Evolutionary conservation across 35 echinoderm and acorn worm genomes (phyloP).

Genomic region (Lytechinus pictus): DNA sequence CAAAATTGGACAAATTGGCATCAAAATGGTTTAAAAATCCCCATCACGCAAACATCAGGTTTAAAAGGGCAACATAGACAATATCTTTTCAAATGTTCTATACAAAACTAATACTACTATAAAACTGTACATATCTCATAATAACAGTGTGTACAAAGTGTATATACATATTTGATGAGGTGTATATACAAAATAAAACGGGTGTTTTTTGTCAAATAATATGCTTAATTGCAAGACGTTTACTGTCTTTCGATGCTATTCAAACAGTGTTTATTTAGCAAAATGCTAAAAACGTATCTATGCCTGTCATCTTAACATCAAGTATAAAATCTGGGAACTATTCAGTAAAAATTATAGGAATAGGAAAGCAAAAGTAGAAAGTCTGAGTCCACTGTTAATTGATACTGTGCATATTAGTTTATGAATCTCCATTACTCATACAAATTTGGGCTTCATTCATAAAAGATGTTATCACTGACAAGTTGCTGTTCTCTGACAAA

Average conservation of each 20-base stretch:
- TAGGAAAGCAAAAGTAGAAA: not conserved
- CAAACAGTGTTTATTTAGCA: not conserved
- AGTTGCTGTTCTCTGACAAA: no score
- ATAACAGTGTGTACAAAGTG: not conserved
- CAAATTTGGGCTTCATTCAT: not conserved
- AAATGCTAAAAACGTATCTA: no score
- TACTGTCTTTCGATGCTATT: not conserved
- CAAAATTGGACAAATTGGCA: not conserved
- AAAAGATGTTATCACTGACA: no score
- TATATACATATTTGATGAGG: not conserved
- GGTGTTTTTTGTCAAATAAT: not conserved
- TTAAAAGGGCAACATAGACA: not conserved
- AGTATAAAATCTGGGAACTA: no score
- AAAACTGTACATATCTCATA: slow-evolving; percentile 13
- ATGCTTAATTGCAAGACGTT: not conserved
- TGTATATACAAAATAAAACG: slow-evolving; percentile 15
- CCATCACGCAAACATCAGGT: not conserved
- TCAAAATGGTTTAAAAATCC: not conserved
- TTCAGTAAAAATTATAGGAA: no score
- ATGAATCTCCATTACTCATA: not conserved
- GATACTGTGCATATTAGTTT: not conserved
- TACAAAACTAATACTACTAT: not conserved
- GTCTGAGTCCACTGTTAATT: not conserved
- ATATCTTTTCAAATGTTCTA: not conserved
- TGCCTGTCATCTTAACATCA: no score